Evolutionary conservation across 2,113 vertebrate genomes (phyloP), one percentile per base, ranked within the genome.

Genomic region (Sterna hirundo): DNA sequence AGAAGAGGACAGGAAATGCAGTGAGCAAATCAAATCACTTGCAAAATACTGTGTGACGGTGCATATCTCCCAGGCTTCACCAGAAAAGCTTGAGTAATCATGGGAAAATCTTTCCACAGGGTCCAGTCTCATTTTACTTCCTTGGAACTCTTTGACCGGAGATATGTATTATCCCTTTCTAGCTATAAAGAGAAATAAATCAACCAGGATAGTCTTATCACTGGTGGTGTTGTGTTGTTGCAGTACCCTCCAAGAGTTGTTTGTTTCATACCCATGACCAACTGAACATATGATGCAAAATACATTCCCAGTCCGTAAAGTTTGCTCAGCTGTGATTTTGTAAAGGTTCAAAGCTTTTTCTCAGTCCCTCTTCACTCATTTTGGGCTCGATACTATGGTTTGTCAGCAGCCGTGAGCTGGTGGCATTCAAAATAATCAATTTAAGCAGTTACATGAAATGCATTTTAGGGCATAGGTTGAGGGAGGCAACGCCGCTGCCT

Each of bases 1-100:
- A 87, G 57, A 91, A 82, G 14, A 77, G 51, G 44, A 91, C 62
- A 94, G 93, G 93, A 97, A 96, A 93, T 58, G 32, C 74, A 85
- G 68, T 74, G 75, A 96, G 29, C n/a, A 77, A 87, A 92, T 36
- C 40, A 94, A 84, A 76, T 61, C 5, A 0, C 81, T 89, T 94
- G 69, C 77, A 91, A 75, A 83, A 84, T 6, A 20, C 57, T 6
- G 8, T 46, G 49, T 61, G 86, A 72, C 0, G 0, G 13, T 69
- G 52, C 44, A 2, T 29, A 23, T 61, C 70, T 74, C 54, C 27
- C 57, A 81, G 79, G 30, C 38, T 84, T 75, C 69, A 40, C 44
- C 60, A 92, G 58, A 62, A 95, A 89, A 76, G 0, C 0, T 26
- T 89, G 86, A 79, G 57, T 58, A 93, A 83, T 38, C 32, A 18